A percentile compares a stretch with the other conserved stretches of the same genome.
Evolutionary conservation across 1,140 invertebrate genomes (phyloP).

Genomic region (Cydia fagiglandana): DNA sequence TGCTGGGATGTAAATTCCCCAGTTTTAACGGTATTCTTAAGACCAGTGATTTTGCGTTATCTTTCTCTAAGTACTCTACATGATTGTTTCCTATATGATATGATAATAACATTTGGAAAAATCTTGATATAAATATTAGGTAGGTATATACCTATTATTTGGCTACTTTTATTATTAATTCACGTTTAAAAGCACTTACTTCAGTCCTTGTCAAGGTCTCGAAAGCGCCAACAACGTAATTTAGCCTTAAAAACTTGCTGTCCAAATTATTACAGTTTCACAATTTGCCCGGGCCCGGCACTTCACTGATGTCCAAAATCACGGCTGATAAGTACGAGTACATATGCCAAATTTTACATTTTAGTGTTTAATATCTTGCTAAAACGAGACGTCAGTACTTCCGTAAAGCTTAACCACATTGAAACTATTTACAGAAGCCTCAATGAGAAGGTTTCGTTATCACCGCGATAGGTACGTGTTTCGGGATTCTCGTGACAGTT

Average conservation of each 20-base stretch:
- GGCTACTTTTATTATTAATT: too few species aligned
- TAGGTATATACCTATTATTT: too few species aligned
- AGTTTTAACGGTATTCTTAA: too few species aligned
- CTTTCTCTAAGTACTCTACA: too few species aligned
- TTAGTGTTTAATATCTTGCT: not conserved
- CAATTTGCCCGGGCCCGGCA: not conserved
- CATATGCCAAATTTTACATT: not conserved
- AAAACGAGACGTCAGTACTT: not conserved
- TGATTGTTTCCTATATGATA: too few species aligned
- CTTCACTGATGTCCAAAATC: not conserved
- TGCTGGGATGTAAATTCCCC: too few species aligned
- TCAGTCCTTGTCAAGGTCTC: not conserved
- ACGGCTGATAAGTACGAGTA: not conserved
- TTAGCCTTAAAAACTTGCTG: not conserved
- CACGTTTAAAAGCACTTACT: not conserved
- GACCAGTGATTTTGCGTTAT: too few species aligned
- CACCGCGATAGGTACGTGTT: constrained; percentile 13
- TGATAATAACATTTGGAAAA: too few species aligned
- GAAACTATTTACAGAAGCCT: constrained; percentile 3
- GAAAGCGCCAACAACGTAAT: not conserved
- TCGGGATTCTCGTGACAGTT: constrained; percentile 18
- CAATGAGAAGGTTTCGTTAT: constrained; percentile 22
- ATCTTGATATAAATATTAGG: too few species aligned
- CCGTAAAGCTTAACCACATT: not conserved
- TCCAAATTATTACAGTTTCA: not conserved